Conservation (phyloP, 37 sponge, comb jelly and placozoan species). For the Cladorhizidae sp. region DNA sequence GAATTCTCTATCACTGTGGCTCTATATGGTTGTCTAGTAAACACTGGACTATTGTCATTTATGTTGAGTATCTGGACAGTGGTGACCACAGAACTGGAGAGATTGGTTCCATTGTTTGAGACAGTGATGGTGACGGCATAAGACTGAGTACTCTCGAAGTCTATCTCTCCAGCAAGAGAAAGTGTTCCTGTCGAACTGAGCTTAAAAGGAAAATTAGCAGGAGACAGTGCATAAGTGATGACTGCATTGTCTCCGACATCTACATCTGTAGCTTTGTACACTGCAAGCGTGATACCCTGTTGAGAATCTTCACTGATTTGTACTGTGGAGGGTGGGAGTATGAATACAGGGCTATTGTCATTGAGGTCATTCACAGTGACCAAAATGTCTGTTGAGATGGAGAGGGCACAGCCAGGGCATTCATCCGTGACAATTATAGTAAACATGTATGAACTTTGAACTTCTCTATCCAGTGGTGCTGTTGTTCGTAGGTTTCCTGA, state of each 20-base stretch:
- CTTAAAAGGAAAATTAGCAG: constrained; percentile 11
- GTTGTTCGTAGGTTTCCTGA: constrained; percentile 27
- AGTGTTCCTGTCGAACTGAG: constrained; percentile 25
- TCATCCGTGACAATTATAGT: constrained; percentile 47
- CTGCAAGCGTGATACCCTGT: background rate
- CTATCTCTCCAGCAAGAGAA: constrained; percentile 17
- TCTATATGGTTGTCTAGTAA: constrained; percentile 7
- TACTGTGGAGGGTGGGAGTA: constrained; percentile 6
- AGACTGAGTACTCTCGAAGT: constrained; percentile 26
- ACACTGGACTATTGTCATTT: constrained; percentile 57
- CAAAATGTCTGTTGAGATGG: constrained; percentile 13
- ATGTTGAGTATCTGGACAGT: constrained; percentile 19
- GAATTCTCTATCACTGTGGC: constrained; percentile 20
- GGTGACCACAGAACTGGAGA: background rate
- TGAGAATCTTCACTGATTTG: constrained; percentile 26
- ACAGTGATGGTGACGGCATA: constrained; percentile 45
- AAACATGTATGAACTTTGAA: constrained; percentile 4
- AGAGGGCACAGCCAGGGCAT: constrained; percentile 9
- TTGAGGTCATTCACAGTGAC: constrained; percentile 59
- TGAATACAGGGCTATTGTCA: constrained; percentile 65
- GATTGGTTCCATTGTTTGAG: constrained; percentile 26
- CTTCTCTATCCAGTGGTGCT: constrained; percentile 23
- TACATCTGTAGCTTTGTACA: constrained; percentile 45
- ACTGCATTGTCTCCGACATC: constrained; percentile 68
- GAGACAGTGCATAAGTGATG: constrained; percentile 42